Conservation (phyloP, 2,113 vertebrate species). For the Cynoglossus semilaevis region DNA sequence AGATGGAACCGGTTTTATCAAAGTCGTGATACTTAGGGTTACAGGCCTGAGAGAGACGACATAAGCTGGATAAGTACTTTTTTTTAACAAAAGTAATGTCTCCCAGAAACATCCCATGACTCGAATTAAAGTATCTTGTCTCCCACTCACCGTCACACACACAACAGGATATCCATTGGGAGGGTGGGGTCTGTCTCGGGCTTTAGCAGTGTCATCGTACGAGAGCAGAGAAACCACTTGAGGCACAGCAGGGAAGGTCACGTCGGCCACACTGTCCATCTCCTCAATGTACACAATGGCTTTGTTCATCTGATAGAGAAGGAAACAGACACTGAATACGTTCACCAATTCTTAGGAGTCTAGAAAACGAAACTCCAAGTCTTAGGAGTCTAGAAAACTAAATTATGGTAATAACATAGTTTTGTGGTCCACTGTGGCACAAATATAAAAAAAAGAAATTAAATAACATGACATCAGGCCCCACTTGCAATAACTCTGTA, state of each 20-base stretch:
- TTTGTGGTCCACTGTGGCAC: no score
- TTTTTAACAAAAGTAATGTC: no score
- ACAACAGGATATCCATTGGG: conserved; percentile 78
- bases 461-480: no score
- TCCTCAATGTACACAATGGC: conserved; percentile 83
- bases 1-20: conserved; percentile 85
- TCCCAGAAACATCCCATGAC: no score
- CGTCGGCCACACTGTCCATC: conserved; percentile 80
- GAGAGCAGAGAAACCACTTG: conserved; percentile 78
- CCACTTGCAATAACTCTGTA: no score
- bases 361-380: no score
- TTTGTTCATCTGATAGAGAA: conserved; percentile 75
- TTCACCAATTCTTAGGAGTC: no score
- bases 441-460: no score
- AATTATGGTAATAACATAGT: no score
- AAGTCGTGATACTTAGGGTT: conserved; percentile 84
- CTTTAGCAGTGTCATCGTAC: conserved; percentile 74
- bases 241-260: conserved; percentile 81
- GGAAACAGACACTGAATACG: not conserved
- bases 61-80: not conserved
- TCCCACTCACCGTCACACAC: conserved; percentile 75
- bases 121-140: no score
- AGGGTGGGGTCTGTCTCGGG: conserved; percentile 70
- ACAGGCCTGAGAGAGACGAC: conserved; percentile 69
- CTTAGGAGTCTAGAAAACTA: no score